phyloP scores from a whole-genome alignment of 2,797 vertebrate species.

The Gastrophryne carolinensis region DNA sequence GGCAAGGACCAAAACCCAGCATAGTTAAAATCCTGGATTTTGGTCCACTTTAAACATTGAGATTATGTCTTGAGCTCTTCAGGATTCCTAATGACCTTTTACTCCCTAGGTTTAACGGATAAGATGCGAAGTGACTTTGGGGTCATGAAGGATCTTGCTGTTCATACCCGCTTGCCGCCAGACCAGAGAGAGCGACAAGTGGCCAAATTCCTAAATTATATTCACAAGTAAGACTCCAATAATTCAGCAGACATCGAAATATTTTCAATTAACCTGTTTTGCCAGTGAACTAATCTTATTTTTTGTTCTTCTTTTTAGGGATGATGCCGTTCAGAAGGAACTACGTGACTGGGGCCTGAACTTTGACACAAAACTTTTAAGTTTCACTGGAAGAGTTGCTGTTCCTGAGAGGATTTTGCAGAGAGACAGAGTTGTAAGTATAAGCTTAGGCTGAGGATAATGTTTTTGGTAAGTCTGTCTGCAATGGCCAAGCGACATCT shows the following conservation, averaged over 20 bases:
- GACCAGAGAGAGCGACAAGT: conserved; percentile 81
- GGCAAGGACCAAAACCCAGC: too few species aligned
- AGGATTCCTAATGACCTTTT: too few species aligned
- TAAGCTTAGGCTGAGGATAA: neutral
- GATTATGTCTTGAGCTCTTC: too few species aligned
- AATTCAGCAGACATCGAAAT: too few species aligned
- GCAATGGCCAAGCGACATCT: neutral
- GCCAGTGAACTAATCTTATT: neutral
- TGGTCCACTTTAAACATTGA: too few species aligned
- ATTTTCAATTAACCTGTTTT: too few species aligned
- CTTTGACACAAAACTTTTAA: conserved; percentile 83
- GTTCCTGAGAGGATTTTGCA: conserved; percentile 84
- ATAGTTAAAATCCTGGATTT: too few species aligned
- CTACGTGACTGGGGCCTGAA: conserved; percentile 85
- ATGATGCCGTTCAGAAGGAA: conserved; percentile 77
- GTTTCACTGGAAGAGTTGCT: conserved; percentile 80
- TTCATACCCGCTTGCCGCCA: conserved; percentile 80
- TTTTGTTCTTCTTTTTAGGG: conserved; percentile 33
- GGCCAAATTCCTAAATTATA: conserved; percentile 67
- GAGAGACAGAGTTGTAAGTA: conserved; percentile 65
- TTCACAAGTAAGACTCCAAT: conserved; percentile 35
- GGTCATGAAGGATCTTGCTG: conserved; percentile 86
- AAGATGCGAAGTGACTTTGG: conserved; percentile 86
- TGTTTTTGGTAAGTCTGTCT: neutral
- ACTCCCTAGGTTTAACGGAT: conserved; percentile 80